Evolutionary conservation across 2,888 invertebrate genomes (phyloP).

Genomic region (Neoascia interrupta): DNA sequence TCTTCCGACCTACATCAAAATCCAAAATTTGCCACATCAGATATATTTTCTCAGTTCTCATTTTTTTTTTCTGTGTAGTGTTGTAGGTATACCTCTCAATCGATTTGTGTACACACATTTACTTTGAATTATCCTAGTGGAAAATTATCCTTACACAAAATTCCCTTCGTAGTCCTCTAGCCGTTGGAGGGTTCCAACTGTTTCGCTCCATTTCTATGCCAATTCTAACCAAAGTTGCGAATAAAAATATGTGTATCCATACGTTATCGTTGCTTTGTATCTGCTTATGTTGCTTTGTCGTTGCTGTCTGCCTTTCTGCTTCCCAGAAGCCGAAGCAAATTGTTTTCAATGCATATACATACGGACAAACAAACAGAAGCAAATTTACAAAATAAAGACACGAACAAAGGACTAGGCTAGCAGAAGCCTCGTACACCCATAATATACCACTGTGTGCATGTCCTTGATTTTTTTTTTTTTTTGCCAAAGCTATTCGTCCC

Average conservation of each 20-base stretch:
- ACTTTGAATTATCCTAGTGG: conserved; percentile 61
- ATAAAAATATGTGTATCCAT: conserved; percentile 31
- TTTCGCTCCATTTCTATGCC: not conserved
- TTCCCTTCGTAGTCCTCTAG: not conserved
- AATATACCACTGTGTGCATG: no score
- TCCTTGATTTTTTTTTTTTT: conserved; percentile 44
- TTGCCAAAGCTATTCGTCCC: conserved; percentile 3
- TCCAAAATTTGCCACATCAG: conserved; percentile 36
- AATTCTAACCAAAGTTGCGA: conserved; percentile 11
- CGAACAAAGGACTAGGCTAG: conserved; percentile 47
- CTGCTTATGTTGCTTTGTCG: not conserved
- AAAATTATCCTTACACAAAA: conserved; percentile 61
- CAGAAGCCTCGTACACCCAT: conserved; percentile 26
- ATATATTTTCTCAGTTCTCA: not conserved
- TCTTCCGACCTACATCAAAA: conserved; percentile 44
- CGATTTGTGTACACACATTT: conserved; percentile 62
- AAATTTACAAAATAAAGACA: conserved; percentile 62
- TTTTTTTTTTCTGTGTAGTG: conserved; percentile 13
- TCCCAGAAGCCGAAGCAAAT: conserved; percentile 22
- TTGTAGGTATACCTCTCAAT: conserved; percentile 37
- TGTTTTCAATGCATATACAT: conserved; percentile 51
- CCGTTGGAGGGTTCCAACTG: not conserved
- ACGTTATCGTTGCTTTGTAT: conserved; percentile 23
- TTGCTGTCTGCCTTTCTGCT: not conserved
- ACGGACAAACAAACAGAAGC: conserved; percentile 44